Evolutionary conservation across 2,888 invertebrate species (phyloP), one percentile per base, ranked within the genome.

Genomic region (Drosophila maculinotata): DNA sequence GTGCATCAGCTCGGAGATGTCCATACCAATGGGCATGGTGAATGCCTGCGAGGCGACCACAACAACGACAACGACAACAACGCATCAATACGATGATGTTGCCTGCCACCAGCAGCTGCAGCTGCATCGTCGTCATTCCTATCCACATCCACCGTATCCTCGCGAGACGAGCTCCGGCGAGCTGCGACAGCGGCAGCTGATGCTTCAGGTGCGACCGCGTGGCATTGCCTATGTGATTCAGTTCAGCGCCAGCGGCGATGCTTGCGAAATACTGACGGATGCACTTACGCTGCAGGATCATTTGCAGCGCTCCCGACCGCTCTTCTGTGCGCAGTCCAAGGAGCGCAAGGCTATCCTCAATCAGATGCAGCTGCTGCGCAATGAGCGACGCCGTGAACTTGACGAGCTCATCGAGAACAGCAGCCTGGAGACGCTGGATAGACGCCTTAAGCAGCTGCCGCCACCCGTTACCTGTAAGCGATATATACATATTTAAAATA

Each of bases 231-330:
- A 92, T 67, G 68, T 88, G 5, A 87, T 91, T 12, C 87, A 81
- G 33, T 92, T 91, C 30, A 71, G 73, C 10, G 8, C 41, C 12
- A 7, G 1, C n/a, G 64, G 57, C 8, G 60, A 53, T 10, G 2
- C n/a, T 3, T 44, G 45, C 3, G 64, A 65, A 2, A 14, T 58
- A 15, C 8, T 59, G 3, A 26, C 57, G 0, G 64, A 60, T 1
- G 9, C 42, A 3, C 89, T 92, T 6, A 92, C 93, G 5, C 92
- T 95, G 23, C 92, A 95, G 93, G 95, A 96, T 59, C 95, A 95
- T 88, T 93, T 97, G 79, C 92, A 93, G 72, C 92, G 90, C 68
- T 95, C 95, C 76, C 93, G 94, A 28, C 96, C 96, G 0, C 93
- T 94, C 64, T 96, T 96, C 89, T 92, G 95, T 26, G 90, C 92